Evolutionary conservation across 35 echinoderm and acorn worm species (phyloP).

Genomic region (Anneissia japonica): DNA sequence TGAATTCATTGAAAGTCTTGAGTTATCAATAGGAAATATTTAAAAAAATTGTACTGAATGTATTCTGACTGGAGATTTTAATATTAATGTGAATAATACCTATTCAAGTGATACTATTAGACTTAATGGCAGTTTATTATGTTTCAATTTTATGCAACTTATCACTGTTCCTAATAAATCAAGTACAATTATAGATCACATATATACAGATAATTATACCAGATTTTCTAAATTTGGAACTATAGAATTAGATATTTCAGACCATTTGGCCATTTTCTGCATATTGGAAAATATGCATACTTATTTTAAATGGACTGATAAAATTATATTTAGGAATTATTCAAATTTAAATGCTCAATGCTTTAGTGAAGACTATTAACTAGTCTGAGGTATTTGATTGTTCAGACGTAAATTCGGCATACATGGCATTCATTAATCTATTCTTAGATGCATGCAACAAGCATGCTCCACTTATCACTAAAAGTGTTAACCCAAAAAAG

Average conservation of each 20-base stretch:
- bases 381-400: background rate
- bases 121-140: background rate
- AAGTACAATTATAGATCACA: background rate
- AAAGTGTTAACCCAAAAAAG: background rate
- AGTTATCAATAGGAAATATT: background rate
- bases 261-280: background rate
- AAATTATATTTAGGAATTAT: background rate
- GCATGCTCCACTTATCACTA: background rate
- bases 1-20: background rate
- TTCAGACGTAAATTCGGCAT: background rate
- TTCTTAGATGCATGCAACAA: background rate
- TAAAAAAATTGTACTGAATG: background rate
- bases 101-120: background rate
- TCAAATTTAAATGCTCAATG: background rate
- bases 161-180: background rate
- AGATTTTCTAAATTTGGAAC: background rate
- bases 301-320: background rate
- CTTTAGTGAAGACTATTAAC: background rate
- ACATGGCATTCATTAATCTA: background rate
- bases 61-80: conserved; percentile 1
- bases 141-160: background rate
- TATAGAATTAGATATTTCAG: background rate
- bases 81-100: background rate
- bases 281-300: background rate
- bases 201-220: background rate